Base-by-base conservation (phyloP, 2,888 invertebrate species). In the Auanema freiburgensis region DNA sequence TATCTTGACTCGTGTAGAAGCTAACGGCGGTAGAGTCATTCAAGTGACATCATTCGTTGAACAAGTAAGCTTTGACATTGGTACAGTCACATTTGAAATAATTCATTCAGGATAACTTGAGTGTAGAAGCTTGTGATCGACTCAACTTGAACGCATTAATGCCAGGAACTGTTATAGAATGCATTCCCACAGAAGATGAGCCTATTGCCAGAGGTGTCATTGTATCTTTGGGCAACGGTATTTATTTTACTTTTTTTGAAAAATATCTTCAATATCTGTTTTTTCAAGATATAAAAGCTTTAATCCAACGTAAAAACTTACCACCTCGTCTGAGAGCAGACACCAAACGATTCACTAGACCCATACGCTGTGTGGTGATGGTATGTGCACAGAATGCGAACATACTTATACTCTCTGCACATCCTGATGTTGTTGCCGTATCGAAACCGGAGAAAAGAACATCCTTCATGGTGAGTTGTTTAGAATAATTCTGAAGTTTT, bases 371-470 rank as follows among this genome's bases (percentile, higher is more conserved):
- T 43, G 69, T 78, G 16, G 79, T 83, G 8, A 65, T 78, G 60
- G 61, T 74, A 50, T 74, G 74, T 40, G 76, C 78, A 57, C 80
- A 78, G 54, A 78, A 79, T 57, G 71, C 78, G 4, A 72, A 73
- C 24, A 56, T 83, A 1, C 68, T 83, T 24, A 76, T 78, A 12
- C 66, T 83, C 46, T 71, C 65, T 43, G 82, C 79, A 12, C 80
- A 81, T 67, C 80, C 80, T 1, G 82, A 82, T 52, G 69, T 82
- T 55, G 74, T 82, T 2, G 79, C 82, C 1, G 62, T 79, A 14
- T 74, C 76, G 53, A 75, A 74, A 53, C 57, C 69, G 14, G 80
- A 81, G 46, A 78, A 75, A 49, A 67, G 80, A 25, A 60, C 63
- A 16, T 57, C 67, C 1, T 78, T 77, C 54, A 67, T 71, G 60